Conservation (phyloP, 2,888 invertebrate species). For the Macaria liturata region DNA sequence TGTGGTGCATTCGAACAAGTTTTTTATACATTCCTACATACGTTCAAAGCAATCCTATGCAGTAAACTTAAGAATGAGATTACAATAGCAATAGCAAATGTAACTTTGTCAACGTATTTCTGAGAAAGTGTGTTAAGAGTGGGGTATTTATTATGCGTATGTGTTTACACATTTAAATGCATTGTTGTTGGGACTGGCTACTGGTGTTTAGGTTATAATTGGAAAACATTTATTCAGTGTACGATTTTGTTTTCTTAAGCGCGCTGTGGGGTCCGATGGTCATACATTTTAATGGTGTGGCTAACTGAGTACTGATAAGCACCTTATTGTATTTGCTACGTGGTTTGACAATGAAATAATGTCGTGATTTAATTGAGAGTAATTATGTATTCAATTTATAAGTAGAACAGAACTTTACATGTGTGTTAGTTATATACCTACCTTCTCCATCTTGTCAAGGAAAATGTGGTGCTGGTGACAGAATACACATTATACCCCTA, state of each 20-base stretch:
- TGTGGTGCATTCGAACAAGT: conserved; percentile 36
- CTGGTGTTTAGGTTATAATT: conserved; percentile 58
- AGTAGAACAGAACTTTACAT: too few species aligned
- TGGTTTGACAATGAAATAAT: too few species aligned
- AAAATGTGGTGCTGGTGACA: too few species aligned
- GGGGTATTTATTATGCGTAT: conserved; percentile 55
- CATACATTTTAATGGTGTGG: too few species aligned
- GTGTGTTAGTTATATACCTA: too few species aligned
- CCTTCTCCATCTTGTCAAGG: too few species aligned
- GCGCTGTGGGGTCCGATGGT: conserved; percentile 50
- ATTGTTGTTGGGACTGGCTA: conserved; percentile 59
- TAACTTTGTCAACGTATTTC: conserved; percentile 49
- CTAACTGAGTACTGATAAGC: too few species aligned
- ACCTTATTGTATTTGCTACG: too few species aligned
- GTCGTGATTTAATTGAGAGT: too few species aligned
- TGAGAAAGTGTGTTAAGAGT: conserved; percentile 54
- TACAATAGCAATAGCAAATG: conserved; percentile 21
- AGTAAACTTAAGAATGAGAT: conserved; percentile 19
- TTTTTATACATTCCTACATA: conserved; percentile 11
- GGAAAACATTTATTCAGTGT: conserved; percentile 57
- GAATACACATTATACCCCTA: too few species aligned
- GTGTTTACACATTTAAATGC: conserved; percentile 60
- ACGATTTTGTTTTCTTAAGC: conserved; percentile 51
- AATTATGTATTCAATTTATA: too few species aligned
- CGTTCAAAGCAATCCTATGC: conserved; percentile 1